Conservation (phyloP, 1,140 invertebrate species). For the Pinna nobilis region DNA sequence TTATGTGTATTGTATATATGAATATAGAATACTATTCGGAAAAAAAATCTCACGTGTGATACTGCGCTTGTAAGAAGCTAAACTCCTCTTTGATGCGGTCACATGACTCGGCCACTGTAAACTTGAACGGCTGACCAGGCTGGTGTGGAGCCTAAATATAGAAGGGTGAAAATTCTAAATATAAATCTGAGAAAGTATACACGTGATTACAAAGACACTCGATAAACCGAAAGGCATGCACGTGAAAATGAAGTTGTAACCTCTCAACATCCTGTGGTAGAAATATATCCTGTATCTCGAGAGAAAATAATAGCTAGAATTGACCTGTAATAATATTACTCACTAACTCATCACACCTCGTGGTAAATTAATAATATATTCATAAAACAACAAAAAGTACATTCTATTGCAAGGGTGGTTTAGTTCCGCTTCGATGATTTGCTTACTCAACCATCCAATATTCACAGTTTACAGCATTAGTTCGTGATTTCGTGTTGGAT, state of each 20-base stretch:
- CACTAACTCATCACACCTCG: too few species aligned
- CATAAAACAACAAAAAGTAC: too few species aligned
- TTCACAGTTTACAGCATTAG: too few species aligned
- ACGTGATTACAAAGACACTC: not conserved
- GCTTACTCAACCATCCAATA: too few species aligned
- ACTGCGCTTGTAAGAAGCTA: constrained; percentile 98
- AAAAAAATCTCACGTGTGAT: constrained; percentile 97
- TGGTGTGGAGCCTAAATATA: constrained; percentile 77
- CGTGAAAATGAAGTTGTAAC: not conserved
- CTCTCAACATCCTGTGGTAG: constrained; percentile 3
- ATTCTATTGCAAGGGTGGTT: too few species aligned
- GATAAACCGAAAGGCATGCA: constrained; percentile 18
- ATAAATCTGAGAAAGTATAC: too few species aligned
- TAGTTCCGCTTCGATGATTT: too few species aligned
- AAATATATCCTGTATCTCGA: not conserved
- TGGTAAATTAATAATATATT: too few species aligned
- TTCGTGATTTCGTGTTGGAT: too few species aligned
- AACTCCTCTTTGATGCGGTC: constrained; percentile 99
- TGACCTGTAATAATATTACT: constrained; percentile 22
- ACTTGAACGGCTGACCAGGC: constrained; percentile 92
- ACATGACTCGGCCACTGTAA: constrained; percentile 96
- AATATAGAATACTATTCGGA: too few species aligned
- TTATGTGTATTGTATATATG: too few species aligned
- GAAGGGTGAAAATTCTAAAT: constrained; percentile 22
- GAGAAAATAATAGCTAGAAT: not conserved